Conservation (phyloP, 2,797 vertebrate species). For the Ctenopoma multispine region DNA sequence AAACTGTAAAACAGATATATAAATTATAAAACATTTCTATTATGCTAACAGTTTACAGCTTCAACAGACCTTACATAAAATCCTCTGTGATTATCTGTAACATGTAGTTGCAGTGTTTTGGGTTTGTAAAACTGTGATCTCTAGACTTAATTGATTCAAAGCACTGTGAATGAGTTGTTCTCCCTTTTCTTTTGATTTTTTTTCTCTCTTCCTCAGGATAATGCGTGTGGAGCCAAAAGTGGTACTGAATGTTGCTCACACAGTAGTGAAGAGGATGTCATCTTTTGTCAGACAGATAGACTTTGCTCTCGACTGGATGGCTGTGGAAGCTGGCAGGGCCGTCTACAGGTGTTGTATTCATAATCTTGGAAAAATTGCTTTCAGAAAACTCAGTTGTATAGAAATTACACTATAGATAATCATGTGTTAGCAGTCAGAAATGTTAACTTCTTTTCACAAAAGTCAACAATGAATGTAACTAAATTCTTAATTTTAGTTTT, state of each 20-base stretch:
- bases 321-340: conserved; percentile 93
- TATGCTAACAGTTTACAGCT: too few relatives aligned
- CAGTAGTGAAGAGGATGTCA: conserved; percentile 91
- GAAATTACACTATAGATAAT: background rate
- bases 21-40: background rate
- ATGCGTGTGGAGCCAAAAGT: conserved; percentile 92
- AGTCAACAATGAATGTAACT: too few relatives aligned
- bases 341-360: conserved; percentile 88
- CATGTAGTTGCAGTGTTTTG: too few relatives aligned
- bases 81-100: too few relatives aligned
- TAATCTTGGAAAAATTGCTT: background rate
- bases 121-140: too few relatives aligned
- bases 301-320: conserved; percentile 98
- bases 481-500: background rate
- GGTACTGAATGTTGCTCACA: conserved; percentile 92
- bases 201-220: conserved; percentile 57
- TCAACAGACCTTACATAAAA: background rate
- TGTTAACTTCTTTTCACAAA: too few relatives aligned
- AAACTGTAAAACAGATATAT: background rate
- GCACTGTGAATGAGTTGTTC: too few relatives aligned
- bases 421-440: background rate
- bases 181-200: background rate
- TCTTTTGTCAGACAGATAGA: conserved; percentile 95
- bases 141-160: too few relatives aligned
- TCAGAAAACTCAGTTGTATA: background rate